Evolutionary conservation across 2,797 vertebrate species (phyloP).

Genomic region (Rhadinocentrus ornatus): DNA sequence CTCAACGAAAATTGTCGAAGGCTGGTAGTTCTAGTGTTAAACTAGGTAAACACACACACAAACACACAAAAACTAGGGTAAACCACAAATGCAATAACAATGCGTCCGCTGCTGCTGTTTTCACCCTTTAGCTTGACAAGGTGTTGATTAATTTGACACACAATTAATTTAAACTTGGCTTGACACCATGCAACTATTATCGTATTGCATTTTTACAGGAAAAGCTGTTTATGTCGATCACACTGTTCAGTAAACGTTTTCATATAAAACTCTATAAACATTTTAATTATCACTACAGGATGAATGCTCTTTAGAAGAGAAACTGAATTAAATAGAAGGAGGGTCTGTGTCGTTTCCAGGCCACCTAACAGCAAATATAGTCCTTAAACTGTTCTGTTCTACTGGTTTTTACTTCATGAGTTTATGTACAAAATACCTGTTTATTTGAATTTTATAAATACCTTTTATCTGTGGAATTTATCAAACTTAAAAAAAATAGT

Average conservation of each 20-base stretch:
- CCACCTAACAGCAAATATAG: background rate
- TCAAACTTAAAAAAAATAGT: background rate
- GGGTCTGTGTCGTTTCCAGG: constrained; percentile 17
- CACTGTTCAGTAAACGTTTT: constrained; percentile 60
- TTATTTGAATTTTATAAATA: no score
- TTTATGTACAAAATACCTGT: background rate
- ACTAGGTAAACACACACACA: background rate
- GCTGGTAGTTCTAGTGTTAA: no score
- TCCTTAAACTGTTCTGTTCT: constrained; percentile 10
- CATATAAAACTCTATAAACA: constrained; percentile 66
- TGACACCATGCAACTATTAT: constrained; percentile 43
- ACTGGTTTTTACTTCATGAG: background rate
- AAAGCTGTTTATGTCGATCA: constrained; percentile 56
- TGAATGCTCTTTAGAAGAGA: constrained; percentile 31
- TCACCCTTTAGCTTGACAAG: constrained; percentile 24
- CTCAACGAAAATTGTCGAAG: no score
- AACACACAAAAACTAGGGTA: background rate
- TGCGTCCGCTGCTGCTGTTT: constrained; percentile 37
- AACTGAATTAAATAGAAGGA: constrained; percentile 33
- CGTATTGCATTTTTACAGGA: constrained; percentile 59
- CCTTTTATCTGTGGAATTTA: background rate
- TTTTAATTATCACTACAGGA: constrained; percentile 54
- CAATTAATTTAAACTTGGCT: constrained; percentile 64
- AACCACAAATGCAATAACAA: constrained; percentile 17
- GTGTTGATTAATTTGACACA: constrained; percentile 54